phyloP scores from a whole-genome alignment of 2,797 vertebrate genomes.

The Sebastes trivittatus region DNA sequence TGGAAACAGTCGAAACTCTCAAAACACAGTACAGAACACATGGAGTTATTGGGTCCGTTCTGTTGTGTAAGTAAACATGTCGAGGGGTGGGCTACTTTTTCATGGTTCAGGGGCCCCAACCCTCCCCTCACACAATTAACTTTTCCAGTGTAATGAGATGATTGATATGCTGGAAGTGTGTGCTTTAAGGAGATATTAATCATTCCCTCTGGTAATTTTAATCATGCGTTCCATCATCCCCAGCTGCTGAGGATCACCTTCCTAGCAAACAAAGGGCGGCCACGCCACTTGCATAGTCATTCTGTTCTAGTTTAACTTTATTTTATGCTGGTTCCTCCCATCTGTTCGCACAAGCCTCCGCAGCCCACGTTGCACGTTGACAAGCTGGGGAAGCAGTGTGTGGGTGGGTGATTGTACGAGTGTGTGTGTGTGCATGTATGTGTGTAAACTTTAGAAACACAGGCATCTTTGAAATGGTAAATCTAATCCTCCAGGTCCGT shows the following conservation, averaged over 20 bases:
- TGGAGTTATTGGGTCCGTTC: conserved; percentile 86
- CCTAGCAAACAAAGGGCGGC: conserved; percentile 97
- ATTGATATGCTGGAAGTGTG: conserved; percentile 99
- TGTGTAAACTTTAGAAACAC: conserved; percentile 85
- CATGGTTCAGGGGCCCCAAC: conserved; percentile 96
- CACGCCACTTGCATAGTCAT: conserved; percentile 89
- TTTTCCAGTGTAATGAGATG: conserved; percentile 99
- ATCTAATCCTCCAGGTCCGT: conserved; percentile 82
- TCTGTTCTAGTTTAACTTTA: conserved; percentile 93
- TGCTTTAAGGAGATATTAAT: conserved; percentile 99
- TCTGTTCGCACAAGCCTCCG: conserved; percentile 85
- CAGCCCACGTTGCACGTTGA: conserved; percentile 84
- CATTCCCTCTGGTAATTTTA: conserved; percentile 99
- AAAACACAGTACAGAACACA: conserved; percentile 72
- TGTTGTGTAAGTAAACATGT: conserved; percentile 99
- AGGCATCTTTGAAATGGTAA: conserved; percentile 86
- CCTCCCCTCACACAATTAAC: conserved; percentile 97
- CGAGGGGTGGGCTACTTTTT: conserved; percentile 96
- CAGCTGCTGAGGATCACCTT: conserved; percentile 99
- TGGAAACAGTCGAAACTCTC: conserved; percentile 79
- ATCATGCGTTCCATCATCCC: conserved; percentile 99
- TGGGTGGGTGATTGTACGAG: conserved; percentile 81
- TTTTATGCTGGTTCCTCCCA: conserved; percentile 88
- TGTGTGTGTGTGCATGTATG: conserved; percentile 66
- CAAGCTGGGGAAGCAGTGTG: conserved; percentile 84